Percentiles rank a stretch among this genome's conserved stretches.
Conservation (phyloP, 1,140 invertebrate species). For the Vollenhovia emeryi region DNA sequence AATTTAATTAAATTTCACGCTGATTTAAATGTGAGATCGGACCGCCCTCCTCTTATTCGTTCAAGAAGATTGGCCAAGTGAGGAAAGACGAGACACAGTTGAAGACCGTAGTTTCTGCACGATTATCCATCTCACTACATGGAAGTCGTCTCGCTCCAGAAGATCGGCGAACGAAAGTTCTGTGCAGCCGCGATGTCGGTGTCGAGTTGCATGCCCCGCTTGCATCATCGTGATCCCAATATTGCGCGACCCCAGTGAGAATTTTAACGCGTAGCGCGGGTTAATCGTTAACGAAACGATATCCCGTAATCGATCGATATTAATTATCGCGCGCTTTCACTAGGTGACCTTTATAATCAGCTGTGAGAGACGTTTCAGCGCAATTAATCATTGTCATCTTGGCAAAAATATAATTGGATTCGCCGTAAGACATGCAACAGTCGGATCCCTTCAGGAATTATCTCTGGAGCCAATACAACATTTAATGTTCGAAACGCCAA, state of each 20-base stretch:
- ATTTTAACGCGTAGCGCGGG: slow-evolving; percentile 27
- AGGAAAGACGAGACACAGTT: background rate
- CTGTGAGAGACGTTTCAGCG: slow-evolving; percentile 22
- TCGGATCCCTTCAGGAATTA: background rate
- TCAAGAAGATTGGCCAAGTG: background rate
- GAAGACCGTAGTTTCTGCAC: background rate
- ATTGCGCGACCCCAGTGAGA: slow-evolving; percentile 15
- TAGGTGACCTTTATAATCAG: slow-evolving; percentile 37
- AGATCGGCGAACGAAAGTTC: slow-evolving; percentile 35
- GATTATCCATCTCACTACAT: background rate
- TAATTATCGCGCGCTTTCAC: slow-evolving; percentile 48
- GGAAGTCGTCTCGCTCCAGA: background rate
- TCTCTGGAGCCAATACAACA: background rate
- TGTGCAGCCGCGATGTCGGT: background rate
- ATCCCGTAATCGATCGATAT: slow-evolving; percentile 43
- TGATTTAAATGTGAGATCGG: background rate
- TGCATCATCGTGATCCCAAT: slow-evolving; percentile 48
- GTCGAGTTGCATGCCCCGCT: background rate
- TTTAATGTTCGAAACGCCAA: background rate
- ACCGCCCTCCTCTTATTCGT: background rate
- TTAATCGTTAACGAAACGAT: slow-evolving; percentile 34
- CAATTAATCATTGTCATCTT: slow-evolving; percentile 41
- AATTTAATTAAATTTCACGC: background rate
- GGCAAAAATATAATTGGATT: slow-evolving; percentile 39
- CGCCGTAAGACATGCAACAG: background rate